Base-by-base conservation (phyloP, 2,797 vertebrate species). In the Danio tinwini region DNA sequence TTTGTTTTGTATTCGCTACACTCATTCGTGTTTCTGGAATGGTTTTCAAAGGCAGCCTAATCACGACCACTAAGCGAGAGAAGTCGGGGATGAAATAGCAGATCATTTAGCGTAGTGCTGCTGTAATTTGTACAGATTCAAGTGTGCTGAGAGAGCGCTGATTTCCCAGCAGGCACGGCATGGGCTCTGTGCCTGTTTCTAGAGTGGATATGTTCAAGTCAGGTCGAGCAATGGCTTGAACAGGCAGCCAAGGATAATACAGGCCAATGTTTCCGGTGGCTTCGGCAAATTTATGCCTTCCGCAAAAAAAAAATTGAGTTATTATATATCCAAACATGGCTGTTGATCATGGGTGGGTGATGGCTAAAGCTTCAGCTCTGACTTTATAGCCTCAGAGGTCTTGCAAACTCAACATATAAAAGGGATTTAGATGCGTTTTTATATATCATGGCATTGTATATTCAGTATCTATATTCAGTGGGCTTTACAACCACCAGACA, bases 291-390 rank as follows among this genome's bases (percentile, higher is more conserved):
- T 80, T 44, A 71, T 29, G 40, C 13, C 74, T 69, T 74, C 58
- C 44, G 5, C 56, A 77, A 64, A 85, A 83, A 64, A 85, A 83
- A 29, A 29, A 29, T 5, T n/a, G 8, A 77, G 73, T 72, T 80
- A 81, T 85, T 83, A 74, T 74, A 70, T 49, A 79, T 77, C 72
- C 61, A 65, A 81, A 85, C 52, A 72, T 42, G 56, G 77, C 55
- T 71, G 71, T 81, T 74, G 19, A 74, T 85, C 76, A 39, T 64
- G 81, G 79, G 78, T 59, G 61, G 47, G 56, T 50, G 8, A 59
- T 3, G 11, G 45, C 44, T 62, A 29, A 71, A 73, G 70, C 64
- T 52, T 79, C 64, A 52, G 16, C 9, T 37, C n/a, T 19, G 53
- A 53, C 50, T 53, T 65, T 65, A 12, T 65, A 45, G 63, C 40